Base-by-base conservation (phyloP, 2,888 invertebrate genomes). In the Plusia festucae region DNA sequence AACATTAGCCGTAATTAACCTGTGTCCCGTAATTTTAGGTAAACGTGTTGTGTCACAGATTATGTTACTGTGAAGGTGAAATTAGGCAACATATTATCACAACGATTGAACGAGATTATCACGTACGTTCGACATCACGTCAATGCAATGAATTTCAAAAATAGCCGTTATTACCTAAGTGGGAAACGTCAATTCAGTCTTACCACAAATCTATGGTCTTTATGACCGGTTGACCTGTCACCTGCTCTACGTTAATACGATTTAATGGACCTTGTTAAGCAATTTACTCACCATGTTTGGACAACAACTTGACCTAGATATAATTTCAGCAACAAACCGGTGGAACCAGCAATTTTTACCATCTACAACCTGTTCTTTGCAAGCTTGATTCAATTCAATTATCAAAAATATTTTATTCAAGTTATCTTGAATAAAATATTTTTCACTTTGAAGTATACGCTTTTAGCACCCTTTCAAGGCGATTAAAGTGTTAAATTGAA, bases 1-100 rank as follows among this genome's bases (percentile, higher is more conserved):
- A 76, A 70, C 66, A 68, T 65, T 53, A 53, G 32, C 58, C 53
- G 72, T 54, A 75, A 72, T 72, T 70, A 78, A 67, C 65, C 49
- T 51, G 56, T 67, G 53, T 63, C 68, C 65, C 53, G 71, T 68
- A 77, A 78, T 79, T n/a, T n/a, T 77, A 73, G 65, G 73, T 73
- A 77, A 75, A 76, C 72, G 65, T 27, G 67, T 70, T 74, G 68
- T 68, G 76, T 75, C 78, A 82, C 73, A 81, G 76, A 81, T 76
- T 78, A 76, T 82, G 73, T 68, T 58, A 70, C 63, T 76, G 57
- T 62, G 78, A 79, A 79, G 79, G 81, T 74, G 69, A 73, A 30
- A 60, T 69, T 70, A 73, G 72, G 78, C 75, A 80, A 78, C 55
- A 62, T 67, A 51, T 69, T 53, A 20, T 51, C 57, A 18, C 52